Evolutionary conservation across 2,888 invertebrate genomes (phyloP), one percentile per base, ranked within the genome.

Genomic region (Cetonia aurata): DNA sequence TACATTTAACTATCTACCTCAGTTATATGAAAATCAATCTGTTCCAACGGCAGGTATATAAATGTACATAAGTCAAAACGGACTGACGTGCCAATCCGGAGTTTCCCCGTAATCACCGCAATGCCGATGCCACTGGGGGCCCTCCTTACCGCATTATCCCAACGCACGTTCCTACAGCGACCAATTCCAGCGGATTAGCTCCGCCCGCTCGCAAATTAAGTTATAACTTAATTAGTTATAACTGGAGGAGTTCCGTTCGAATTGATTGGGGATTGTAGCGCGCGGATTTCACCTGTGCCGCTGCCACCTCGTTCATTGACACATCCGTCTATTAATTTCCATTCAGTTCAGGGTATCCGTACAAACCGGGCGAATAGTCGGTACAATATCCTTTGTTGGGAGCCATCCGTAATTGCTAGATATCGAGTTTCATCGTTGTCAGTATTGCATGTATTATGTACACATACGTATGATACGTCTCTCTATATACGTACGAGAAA

Each of bases 281-380:
- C 17, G 50, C 15, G 50, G 17, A 50, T 50, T 50, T 50, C 15
- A 56, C 56, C 15, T 56, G 15, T 41, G 37, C 41, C 41, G 12
- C 17, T 25, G 48, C 12, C 25, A 10, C 56, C 15, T 50, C 50
- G 15, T 13, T 56, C 37, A 56, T 56, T 56, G 56, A 37, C 56
- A 56, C 41, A 56, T 56, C 41, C 33, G 41, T 56, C 37, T 56
- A 56, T 56, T 56, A 56, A 56, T 37, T 56, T 56, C 41, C 37
- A 56, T 15, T 56, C 37, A 56, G 13, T 37, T 6, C 33, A n/a
- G 33, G 15, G 56, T 33, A 56, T 56, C 56, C 33, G 37, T 37
- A n/a, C 37, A 25, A 25, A 17, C 25, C 15, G 13, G 13, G 6
- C 15, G 6, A 17, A n/a, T 8, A 15, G 12, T n/a, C n/a, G 13